These are phyloP conservation scores for Oreochromis spilurus DNA, from an alignment of 2,113 vertebrate genomes.

Conservation along the genomic window DNA sequence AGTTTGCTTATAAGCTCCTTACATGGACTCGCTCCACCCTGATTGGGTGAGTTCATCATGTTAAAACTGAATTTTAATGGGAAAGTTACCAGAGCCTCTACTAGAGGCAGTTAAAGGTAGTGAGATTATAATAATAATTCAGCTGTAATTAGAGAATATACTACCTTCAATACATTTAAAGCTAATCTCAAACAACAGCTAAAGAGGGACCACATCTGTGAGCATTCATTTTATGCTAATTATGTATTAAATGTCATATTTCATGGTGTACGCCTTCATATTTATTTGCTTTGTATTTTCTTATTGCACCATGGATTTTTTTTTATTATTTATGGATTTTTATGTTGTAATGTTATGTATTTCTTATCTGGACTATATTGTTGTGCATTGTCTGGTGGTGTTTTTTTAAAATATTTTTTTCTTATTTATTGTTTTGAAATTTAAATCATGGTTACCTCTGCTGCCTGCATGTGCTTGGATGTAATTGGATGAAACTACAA, in stretches of 20 bases:
- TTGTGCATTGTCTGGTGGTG: background rate
- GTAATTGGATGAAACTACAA: background rate
- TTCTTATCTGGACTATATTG: background rate
- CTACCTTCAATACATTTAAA: background rate
- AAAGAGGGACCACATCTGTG: background rate
- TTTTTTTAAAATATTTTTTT: rapidly evolving
- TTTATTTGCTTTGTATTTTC: background rate
- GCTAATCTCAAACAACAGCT: background rate
- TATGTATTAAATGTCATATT: background rate
- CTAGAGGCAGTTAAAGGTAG: background rate
- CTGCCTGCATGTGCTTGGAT: background rate
- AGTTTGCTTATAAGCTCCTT: background rate
- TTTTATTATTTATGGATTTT: background rate
- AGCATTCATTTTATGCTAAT: background rate
- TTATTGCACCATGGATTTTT: background rate
- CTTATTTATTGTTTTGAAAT: background rate
- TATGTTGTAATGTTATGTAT: background rate
- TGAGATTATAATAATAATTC: background rate
- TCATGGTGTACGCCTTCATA: background rate
- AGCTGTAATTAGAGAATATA: background rate
- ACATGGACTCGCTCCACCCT: rapidly evolving
- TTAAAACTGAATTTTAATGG: background rate
- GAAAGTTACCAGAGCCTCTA: background rate
- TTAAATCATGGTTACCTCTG: background rate
- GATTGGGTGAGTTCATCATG: background rate